Percentiles rank a stretch among this genome's conserved stretches.
These are phyloP conservation scores for Halesus radiatus DNA, from an alignment of 1,140 invertebrate species.

Conservation along the genomic window DNA sequence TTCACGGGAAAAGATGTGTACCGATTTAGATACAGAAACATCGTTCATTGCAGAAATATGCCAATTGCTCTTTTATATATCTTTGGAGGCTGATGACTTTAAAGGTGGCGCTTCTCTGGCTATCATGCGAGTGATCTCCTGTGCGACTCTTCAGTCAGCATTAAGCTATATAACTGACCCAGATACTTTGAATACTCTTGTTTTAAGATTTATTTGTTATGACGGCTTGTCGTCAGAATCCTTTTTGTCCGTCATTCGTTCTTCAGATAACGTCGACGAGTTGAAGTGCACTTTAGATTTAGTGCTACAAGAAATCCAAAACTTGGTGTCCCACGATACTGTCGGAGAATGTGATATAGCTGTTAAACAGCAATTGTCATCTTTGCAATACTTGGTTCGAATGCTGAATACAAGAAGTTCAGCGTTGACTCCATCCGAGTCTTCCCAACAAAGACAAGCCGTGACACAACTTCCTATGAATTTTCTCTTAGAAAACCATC, in stretches of 20 bases:
- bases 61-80: conserved; percentile 87
- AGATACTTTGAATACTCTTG: conserved; percentile 93
- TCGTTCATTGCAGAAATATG: conserved; percentile 88
- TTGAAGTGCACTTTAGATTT: conserved; percentile 84
- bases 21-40: conserved; percentile 75
- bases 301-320: conserved; percentile 84
- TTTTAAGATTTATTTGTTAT: conserved; percentile 89
- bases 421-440: conserved; percentile 61
- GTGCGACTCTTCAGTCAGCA: conserved; percentile 85
- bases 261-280: conserved; percentile 84
- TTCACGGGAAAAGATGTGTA: conserved; percentile 78
- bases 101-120: conserved; percentile 84
- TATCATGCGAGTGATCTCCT: conserved; percentile 82
- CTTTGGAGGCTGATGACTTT: conserved; percentile 89
- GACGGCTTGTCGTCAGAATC: conserved; percentile 85
- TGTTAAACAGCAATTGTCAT: conserved; percentile 92
- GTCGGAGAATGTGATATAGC: conserved; percentile 86
- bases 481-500: conserved; percentile 85
- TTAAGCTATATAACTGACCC: conserved; percentile 90
- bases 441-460: neutral
- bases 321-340: conserved; percentile 84
- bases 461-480: conserved; percentile 75
- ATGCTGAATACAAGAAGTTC: conserved; percentile 69
- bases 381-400: conserved; percentile 85
- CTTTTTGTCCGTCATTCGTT: conserved; percentile 85